Percentiles rank a stretch among this genome's conserved stretches.
Evolutionary conservation across 2,888 invertebrate genomes (phyloP).

Genomic region (Diarsia brunnea): DNA sequence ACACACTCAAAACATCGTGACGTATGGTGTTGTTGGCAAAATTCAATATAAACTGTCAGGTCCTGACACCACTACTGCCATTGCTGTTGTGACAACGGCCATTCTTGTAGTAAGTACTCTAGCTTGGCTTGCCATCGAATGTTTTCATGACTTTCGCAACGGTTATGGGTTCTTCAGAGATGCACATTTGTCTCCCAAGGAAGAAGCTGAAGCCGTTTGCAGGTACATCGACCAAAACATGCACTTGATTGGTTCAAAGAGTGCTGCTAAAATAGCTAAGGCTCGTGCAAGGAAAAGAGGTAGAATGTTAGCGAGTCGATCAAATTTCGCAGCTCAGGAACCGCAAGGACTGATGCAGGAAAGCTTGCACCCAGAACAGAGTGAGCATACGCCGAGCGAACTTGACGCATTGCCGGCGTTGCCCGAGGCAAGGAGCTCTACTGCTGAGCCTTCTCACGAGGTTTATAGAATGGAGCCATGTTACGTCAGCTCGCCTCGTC

Average conservation of each 20-base stretch:
- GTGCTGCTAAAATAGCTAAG: conserved; percentile 79
- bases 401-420: conserved; percentile 76
- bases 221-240: conserved; percentile 82
- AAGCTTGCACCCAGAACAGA: conserved; percentile 47
- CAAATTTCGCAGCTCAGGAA: conserved; percentile 79
- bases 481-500: conserved; percentile 80
- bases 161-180: conserved; percentile 87
- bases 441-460: conserved; percentile 67
- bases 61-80: conserved; percentile 79
- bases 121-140: conserved; percentile 82
- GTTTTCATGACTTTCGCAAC: conserved; percentile 81
- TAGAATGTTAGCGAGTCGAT: conserved; percentile 71
- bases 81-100: conserved; percentile 81
- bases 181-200: conserved; percentile 80
- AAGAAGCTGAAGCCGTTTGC: conserved; percentile 84
- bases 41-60: conserved; percentile 76
- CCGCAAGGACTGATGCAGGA: conserved; percentile 78
- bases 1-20: conserved; percentile 81
- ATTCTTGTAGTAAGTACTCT: conserved; percentile 80
- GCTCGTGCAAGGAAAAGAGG: conserved; percentile 79
- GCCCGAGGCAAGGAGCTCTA: conserved; percentile 73
- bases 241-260: conserved; percentile 75
- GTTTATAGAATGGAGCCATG: conserved; percentile 79
- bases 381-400: conserved; percentile 69
- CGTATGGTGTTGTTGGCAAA: conserved; percentile 85